Conservation (phyloP, 2,113 vertebrate species). For the Mustelus asterias region DNA sequence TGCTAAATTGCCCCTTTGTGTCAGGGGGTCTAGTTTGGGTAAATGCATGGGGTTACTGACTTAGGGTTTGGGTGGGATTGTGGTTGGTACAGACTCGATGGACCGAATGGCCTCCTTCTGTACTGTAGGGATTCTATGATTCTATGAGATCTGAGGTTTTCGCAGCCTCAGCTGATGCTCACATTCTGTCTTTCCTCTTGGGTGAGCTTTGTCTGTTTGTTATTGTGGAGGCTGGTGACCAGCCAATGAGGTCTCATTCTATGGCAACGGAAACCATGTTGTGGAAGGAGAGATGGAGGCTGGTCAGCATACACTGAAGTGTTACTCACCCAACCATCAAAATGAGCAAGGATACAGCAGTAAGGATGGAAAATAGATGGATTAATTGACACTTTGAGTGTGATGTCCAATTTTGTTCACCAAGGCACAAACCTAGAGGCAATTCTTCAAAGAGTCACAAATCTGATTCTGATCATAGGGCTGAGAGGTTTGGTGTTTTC, state of each 20-base stretch:
- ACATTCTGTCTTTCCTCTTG: background rate
- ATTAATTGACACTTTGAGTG: background rate
- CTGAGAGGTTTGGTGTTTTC: background rate
- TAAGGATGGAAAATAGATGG: background rate
- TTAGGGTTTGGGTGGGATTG: too few species aligned
- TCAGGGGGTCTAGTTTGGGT: too few species aligned
- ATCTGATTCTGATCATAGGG: background rate
- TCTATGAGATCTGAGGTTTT: background rate
- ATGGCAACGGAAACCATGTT: background rate
- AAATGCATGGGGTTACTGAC: too few species aligned
- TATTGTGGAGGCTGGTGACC: too few species aligned
- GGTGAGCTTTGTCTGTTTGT: background rate
- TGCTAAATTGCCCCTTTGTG: too few species aligned
- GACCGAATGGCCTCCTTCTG: too few species aligned
- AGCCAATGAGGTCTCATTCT: background rate
- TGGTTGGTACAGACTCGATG: too few species aligned
- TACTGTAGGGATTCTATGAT: too few species aligned
- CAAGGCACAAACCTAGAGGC: background rate
- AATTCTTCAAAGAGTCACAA: background rate
- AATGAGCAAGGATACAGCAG: background rate
- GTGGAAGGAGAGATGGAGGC: background rate
- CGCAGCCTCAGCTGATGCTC: background rate
- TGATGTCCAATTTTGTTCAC: background rate
- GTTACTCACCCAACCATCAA: background rate
- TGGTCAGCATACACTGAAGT: background rate